Evolutionary conservation across 1,140 invertebrate species (phyloP), one percentile per base, ranked within the genome.

Genomic region (Drosophila baimaii): DNA sequence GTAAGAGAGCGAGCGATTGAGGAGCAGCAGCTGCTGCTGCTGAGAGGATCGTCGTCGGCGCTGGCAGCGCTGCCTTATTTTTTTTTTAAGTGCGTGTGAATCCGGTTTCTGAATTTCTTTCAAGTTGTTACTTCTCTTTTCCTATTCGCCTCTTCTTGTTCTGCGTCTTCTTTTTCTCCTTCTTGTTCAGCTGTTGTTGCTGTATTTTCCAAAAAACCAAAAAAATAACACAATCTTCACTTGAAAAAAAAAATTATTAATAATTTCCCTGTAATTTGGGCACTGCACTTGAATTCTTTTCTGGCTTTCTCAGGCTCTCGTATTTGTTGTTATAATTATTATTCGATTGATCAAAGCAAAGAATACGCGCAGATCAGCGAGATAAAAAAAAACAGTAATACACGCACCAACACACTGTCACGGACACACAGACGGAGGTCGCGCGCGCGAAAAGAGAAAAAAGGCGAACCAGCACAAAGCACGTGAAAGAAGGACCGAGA

Each of bases 91-190:
- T 69, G 66, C 64, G 61, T 79, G 70, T 65, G 72, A 88, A 88
- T 88, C 83, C 83, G 83, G 79, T 88, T 88, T 86, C 70, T 46
- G n/a, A 88, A 77, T 88, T 89, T 88, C 79, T 88, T 88, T 83
- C 66, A 72, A 88, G 76, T 86, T 89, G 76, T 70, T 77, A 69
- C 69, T 74, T 70, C 74, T 65, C 49, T 70, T 88, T 88, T 43
- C 54, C 37, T 49, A 57, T 49, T 49, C 19, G 51, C 31, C 25
- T 72, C 33, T 57, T 25, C 23, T 17, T 29, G 51, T 44, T 58
- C 54, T 64, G 19, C 37, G 15, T 25, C 21, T 61, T 17, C 46
- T 31, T 31, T 23, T 25, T 6, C 27, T n/a, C 17, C 49, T 33
- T 33, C 7, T 33, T 1, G 29, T 33, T 52, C 49, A 37, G 31